Conservation (phyloP, 1,140 invertebrate genomes). For the Aphidius ervi region DNA sequence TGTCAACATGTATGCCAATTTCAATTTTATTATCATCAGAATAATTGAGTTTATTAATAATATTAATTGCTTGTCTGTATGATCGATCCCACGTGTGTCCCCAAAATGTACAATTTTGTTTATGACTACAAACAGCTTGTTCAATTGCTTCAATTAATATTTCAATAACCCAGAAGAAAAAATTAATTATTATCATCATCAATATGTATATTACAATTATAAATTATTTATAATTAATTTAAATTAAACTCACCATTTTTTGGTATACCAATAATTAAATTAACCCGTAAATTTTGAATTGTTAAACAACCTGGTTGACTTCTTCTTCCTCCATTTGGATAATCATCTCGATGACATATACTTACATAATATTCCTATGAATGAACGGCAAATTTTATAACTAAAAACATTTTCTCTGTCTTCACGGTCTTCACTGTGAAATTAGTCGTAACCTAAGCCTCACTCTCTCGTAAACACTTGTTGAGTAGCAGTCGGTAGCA, state of each 20-base stretch:
- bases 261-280: slow-evolving; percentile 36
- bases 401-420: no score
- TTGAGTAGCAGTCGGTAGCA: no score
- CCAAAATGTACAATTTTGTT: slow-evolving; percentile 50
- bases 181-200: slow-evolving; percentile 2
- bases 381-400: no score
- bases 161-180: slow-evolving; percentile 16
- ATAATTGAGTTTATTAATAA: slow-evolving; percentile 28
- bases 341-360: slow-evolving; percentile 62
- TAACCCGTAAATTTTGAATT: slow-evolving; percentile 39
- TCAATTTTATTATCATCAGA: slow-evolving; percentile 28
- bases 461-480: no score
- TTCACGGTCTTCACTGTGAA: no score
- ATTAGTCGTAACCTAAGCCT: no score
- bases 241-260: slow-evolving; percentile 38
- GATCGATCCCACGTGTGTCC: slow-evolving; percentile 55
- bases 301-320: slow-evolving; percentile 55
- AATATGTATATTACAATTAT: neutral
- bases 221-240: neutral
- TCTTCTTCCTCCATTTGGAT: slow-evolving; percentile 64
- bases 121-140: slow-evolving; percentile 58
- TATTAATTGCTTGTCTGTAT: slow-evolving; percentile 39
- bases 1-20: slow-evolving; percentile 38
- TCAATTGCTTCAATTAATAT: slow-evolving; percentile 40
- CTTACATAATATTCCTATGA: no score